Evolutionary conservation across 2,113 vertebrate genomes (phyloP).

Genomic region (Aphyosemion australe): DNA sequence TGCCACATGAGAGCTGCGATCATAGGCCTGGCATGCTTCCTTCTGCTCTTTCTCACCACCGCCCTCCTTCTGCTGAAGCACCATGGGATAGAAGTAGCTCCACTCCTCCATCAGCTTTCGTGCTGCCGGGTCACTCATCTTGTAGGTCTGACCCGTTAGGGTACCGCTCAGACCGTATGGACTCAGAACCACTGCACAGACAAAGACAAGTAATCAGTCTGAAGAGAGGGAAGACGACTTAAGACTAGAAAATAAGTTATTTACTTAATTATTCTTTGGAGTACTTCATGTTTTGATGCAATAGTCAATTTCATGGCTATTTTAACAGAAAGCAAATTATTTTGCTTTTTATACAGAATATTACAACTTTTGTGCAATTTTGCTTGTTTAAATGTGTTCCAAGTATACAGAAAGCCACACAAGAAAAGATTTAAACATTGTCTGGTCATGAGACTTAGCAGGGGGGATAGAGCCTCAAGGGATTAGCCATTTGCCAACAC

Average conservation of each 20-base stretch:
- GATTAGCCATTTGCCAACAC: too few species aligned
- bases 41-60: conserved; percentile 77
- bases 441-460: too few species aligned
- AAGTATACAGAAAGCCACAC: too few species aligned
- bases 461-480: too few species aligned
- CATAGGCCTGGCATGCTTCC: conserved; percentile 80
- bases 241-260: not conserved
- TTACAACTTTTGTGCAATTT: too few species aligned
- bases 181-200: conserved; percentile 88
- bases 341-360: too few species aligned
- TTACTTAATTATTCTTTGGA: too few species aligned
- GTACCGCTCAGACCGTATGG: conserved; percentile 94
- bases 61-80: conserved; percentile 80
- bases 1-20: conserved; percentile 89
- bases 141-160: conserved; percentile 92
- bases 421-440: too few species aligned
- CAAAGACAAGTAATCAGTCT: not conserved
- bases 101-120: conserved; percentile 96
- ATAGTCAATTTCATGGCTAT: too few species aligned
- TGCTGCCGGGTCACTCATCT: conserved; percentile 93
- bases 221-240: not conserved
- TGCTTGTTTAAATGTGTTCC: too few species aligned
- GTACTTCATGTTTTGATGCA: too few species aligned
- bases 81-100: conserved; percentile 98
- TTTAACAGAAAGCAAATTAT: too few species aligned